A percentile compares a stretch with the other conserved stretches of the same genome.
Evolutionary conservation across 2,797 vertebrate genomes (phyloP).

Genomic region (Onychomys torridus): DNA sequence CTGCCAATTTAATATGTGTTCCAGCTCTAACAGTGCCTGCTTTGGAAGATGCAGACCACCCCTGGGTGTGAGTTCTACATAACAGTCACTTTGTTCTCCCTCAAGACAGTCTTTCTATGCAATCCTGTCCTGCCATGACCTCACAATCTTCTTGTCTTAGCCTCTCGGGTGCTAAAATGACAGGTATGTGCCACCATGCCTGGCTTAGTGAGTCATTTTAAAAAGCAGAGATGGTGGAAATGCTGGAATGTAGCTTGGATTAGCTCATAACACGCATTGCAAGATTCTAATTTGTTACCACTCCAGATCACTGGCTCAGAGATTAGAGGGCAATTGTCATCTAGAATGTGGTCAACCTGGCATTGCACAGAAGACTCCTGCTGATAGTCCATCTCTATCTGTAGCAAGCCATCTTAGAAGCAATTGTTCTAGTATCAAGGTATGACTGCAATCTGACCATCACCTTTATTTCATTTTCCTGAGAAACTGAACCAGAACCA

Average conservation of each 20-base stretch:
- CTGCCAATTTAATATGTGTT: neutral
- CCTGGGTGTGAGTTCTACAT: neutral
- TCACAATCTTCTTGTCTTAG: neutral
- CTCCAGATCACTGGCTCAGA: neutral
- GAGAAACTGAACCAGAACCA: constrained; percentile 32
- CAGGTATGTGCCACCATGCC: neutral
- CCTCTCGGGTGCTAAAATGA: neutral
- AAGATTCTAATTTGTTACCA: neutral
- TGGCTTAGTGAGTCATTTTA: neutral
- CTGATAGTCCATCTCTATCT: neutral
- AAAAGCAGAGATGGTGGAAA: neutral
- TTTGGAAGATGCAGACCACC: neutral
- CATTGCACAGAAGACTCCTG: neutral
- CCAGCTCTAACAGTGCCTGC: neutral
- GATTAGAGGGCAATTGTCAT: neutral
- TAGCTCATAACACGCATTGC: neutral
- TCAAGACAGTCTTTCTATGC: neutral
- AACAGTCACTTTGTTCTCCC: neutral
- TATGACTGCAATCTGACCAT: neutral
- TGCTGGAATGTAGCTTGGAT: neutral
- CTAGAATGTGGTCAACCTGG: neutral
- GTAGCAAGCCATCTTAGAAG: neutral
- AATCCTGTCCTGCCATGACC: neutral
- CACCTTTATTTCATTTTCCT: constrained; percentile 13
- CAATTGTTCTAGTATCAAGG: neutral